Evolutionary conservation across 2,888 invertebrate species (phyloP).

Genomic region (Candidula unifasciata): DNA sequence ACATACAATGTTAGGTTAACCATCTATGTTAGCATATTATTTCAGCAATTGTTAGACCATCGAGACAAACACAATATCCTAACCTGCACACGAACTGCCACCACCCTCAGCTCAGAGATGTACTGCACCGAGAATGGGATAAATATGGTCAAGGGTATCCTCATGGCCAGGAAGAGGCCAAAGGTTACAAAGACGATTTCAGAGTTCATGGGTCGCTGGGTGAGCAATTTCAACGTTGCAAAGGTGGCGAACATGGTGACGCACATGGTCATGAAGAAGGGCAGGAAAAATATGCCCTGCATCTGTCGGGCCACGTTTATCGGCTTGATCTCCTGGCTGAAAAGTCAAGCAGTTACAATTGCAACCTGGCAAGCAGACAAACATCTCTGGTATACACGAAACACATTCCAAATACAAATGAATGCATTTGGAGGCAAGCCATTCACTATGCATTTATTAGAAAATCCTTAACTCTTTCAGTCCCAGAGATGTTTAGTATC

Average conservation of each 20-base stretch:
- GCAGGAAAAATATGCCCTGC: constrained; percentile 82
- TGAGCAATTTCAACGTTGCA: constrained; percentile 85
- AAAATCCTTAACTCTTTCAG: no score
- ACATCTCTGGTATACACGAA: no score
- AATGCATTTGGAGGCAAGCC: no score
- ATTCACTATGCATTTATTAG: no score
- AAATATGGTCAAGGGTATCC: constrained; percentile 91
- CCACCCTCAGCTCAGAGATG: constrained; percentile 88
- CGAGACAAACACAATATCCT: constrained; percentile 31
- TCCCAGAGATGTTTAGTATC: no score
- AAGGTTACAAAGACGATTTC: constrained; percentile 84
- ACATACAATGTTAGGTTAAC: no score
- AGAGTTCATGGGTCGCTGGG: constrained; percentile 83
- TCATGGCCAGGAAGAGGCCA: constrained; percentile 90
- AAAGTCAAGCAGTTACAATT: background rate
- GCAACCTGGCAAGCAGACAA: background rate
- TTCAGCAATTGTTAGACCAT: no score
- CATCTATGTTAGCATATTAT: no score
- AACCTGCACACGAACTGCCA: constrained; percentile 84
- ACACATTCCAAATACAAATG: no score
- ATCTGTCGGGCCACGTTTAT: constrained; percentile 32
- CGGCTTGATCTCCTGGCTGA: constrained; percentile 31
- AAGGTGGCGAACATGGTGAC: constrained; percentile 90
- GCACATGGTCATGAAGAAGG: constrained; percentile 86
- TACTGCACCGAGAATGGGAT: constrained; percentile 91